These are phyloP conservation scores for Eospalax fontanierii DNA, from an alignment of 2,797 vertebrate genomes.

Conservation along the genomic window DNA sequence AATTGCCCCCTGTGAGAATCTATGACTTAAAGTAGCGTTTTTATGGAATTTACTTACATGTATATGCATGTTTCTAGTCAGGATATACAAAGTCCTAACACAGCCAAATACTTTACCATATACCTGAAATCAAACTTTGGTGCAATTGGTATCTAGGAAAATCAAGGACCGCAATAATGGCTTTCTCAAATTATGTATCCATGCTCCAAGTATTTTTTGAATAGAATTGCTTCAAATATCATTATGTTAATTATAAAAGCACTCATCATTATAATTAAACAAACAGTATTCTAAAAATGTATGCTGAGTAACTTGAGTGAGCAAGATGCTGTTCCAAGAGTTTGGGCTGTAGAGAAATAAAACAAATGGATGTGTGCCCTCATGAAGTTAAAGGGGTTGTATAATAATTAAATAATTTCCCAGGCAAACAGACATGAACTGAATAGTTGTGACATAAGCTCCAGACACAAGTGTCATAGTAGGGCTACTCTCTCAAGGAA, in stretches of 20 bases:
- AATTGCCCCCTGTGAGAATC: background rate
- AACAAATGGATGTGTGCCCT: background rate
- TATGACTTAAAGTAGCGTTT: slow-evolving; percentile 29
- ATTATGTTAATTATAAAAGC: slow-evolving; percentile 76
- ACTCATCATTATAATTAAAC: slow-evolving; percentile 69
- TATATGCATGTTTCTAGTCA: background rate
- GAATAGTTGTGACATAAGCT: background rate
- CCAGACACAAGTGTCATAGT: background rate
- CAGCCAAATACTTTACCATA: slow-evolving; percentile 51
- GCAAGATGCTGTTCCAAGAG: slow-evolving; percentile 25
- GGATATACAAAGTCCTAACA: background rate
- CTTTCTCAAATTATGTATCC: slow-evolving; percentile 73
- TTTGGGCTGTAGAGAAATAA: slow-evolving; percentile 24
- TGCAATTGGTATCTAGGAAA: slow-evolving; percentile 51
- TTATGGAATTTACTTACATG: slow-evolving; percentile 16
- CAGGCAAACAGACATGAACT: background rate
- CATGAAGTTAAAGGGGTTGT: background rate
- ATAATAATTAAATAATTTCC: background rate
- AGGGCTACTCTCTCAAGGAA: background rate
- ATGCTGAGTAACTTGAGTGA: slow-evolving; percentile 49
- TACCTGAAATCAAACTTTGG: slow-evolving; percentile 47
- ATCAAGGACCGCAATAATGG: slow-evolving; percentile 62
- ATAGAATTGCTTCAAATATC: slow-evolving; percentile 72
- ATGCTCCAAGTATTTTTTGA: slow-evolving; percentile 52
- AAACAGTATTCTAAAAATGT: slow-evolving; percentile 64